A percentile compares a stretch with the other conserved stretches of the same genome.
phyloP scores from a whole-genome alignment of 2,113 vertebrate genomes.

The Girardinichthys multiradiatus region DNA sequence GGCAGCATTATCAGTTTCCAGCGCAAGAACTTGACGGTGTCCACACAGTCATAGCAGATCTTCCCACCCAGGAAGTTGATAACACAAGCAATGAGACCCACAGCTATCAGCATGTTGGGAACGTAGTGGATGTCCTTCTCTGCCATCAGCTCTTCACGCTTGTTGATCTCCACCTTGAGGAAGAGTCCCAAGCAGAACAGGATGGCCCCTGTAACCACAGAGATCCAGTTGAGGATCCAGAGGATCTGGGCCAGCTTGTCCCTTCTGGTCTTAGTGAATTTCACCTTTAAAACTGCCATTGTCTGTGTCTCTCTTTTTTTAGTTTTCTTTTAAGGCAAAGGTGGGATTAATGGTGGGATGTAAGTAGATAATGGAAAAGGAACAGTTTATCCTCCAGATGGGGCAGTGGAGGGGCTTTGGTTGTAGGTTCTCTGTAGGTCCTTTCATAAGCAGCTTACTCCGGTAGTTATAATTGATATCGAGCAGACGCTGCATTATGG shows the following conservation, averaged over 20 bases:
- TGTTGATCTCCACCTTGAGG: constrained; percentile 88
- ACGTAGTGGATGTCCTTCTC: constrained; percentile 83
- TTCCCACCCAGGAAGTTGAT: constrained; percentile 90
- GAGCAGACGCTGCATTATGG: constrained; percentile 56
- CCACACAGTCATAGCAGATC: constrained; percentile 89
- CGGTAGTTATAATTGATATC: constrained; percentile 41
- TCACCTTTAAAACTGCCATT: constrained; percentile 88
- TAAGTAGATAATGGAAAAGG: constrained; percentile 44
- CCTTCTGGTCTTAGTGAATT: constrained; percentile 86
- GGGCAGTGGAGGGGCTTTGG: constrained; percentile 31
- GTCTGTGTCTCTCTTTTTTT: not conserved
- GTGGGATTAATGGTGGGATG: constrained; percentile 49
- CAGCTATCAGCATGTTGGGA: constrained; percentile 86
- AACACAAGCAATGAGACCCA: constrained; percentile 86
- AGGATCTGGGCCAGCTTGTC: constrained; percentile 88
- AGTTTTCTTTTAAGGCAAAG: constrained; percentile 24
- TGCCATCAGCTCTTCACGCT: constrained; percentile 84
- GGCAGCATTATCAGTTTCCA: constrained; percentile 90
- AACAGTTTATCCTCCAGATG: constrained; percentile 48
- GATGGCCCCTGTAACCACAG: constrained; percentile 83
- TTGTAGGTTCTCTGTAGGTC: constrained; percentile 41
- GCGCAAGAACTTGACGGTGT: constrained; percentile 84
- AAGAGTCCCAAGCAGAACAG: constrained; percentile 87
- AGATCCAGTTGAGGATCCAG: constrained; percentile 91
- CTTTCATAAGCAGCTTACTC: constrained; percentile 73